phyloP scores from a whole-genome alignment of 2,797 vertebrate species.

The Yasuhikotakia modesta region DNA sequence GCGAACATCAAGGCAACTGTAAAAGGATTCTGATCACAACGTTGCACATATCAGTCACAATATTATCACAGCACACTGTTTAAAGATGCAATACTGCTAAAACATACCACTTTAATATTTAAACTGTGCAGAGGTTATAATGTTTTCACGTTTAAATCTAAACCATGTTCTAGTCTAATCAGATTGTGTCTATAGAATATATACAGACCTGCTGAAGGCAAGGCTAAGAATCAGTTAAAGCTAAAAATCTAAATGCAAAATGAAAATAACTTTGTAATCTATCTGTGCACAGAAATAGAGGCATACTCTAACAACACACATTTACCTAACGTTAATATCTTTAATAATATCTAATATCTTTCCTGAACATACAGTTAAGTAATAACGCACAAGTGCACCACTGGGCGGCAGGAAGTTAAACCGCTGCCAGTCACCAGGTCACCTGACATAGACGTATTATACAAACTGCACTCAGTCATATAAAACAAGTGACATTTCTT shows the following conservation, averaged over 20 bases:
- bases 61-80: not conserved
- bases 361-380: constrained; percentile 42
- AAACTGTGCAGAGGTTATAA: not conserved
- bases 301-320: not conserved
- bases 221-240: not conserved
- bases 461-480: constrained; percentile 51
- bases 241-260: not conserved
- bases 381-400: constrained; percentile 21
- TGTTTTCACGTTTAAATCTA: not conserved
- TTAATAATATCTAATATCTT: constrained; percentile 17
- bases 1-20: not conserved
- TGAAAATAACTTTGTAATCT: not conserved
- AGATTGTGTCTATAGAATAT: not conserved
- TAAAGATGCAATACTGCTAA: constrained; percentile 18
- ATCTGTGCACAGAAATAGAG: not conserved
- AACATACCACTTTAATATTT: not conserved
- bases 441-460: constrained; percentile 47
- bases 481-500: constrained; percentile 10
- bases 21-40: constrained; percentile 3
- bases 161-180: not conserved
- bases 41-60: not conserved
- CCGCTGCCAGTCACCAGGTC: constrained; percentile 39
- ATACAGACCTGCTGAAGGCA: not conserved
- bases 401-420: constrained; percentile 6
- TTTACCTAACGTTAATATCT: constrained; percentile 7